These are phyloP conservation scores for Cichlasoma orientale DNA, from an alignment of 2,797 vertebrate genomes.

Conservation along the genomic window DNA sequence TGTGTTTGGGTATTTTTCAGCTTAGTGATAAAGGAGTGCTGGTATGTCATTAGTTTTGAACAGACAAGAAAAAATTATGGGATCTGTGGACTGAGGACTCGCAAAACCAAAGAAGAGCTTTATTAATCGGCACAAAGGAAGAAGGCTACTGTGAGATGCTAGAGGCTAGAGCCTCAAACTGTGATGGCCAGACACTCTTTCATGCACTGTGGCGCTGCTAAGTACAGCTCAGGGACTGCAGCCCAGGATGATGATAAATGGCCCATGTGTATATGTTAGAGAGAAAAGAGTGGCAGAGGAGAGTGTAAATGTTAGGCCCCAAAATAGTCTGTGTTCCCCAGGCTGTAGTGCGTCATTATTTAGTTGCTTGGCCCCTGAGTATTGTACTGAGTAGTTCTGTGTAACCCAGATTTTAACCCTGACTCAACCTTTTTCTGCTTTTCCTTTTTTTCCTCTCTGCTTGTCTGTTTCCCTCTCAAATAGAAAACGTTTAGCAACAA, in stretches of 20 bases:
- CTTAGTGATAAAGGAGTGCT: neutral
- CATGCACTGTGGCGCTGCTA: slow-evolving; percentile 57
- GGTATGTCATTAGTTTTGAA: neutral
- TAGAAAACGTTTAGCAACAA: slow-evolving; percentile 58
- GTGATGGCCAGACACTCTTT: slow-evolving; percentile 45
- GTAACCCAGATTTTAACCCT: slow-evolving; percentile 51
- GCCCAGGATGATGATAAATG: slow-evolving; percentile 60
- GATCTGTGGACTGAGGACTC: neutral
- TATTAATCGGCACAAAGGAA: slow-evolving; percentile 5
- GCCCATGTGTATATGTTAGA: slow-evolving; percentile 26
- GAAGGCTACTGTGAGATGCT: neutral
- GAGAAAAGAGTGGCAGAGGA: slow-evolving; percentile 25
- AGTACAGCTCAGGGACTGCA: slow-evolving; percentile 45
- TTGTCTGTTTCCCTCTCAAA: slow-evolving; percentile 20
- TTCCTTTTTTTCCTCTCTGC: neutral
- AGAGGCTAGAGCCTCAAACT: neutral
- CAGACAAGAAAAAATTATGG: neutral
- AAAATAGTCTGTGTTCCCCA: slow-evolving; percentile 55
- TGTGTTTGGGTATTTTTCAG: neutral
- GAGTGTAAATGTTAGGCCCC: slow-evolving; percentile 47
- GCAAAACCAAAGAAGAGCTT: neutral
- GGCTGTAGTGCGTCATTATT: slow-evolving; percentile 31
- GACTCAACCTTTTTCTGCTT: slow-evolving; percentile 38
- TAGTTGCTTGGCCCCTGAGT: slow-evolving; percentile 15
- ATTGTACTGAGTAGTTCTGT: slow-evolving; percentile 34